Evolutionary conservation across 2,113 vertebrate genomes (phyloP).

Genomic region (Corvus hawaiiensis): DNA sequence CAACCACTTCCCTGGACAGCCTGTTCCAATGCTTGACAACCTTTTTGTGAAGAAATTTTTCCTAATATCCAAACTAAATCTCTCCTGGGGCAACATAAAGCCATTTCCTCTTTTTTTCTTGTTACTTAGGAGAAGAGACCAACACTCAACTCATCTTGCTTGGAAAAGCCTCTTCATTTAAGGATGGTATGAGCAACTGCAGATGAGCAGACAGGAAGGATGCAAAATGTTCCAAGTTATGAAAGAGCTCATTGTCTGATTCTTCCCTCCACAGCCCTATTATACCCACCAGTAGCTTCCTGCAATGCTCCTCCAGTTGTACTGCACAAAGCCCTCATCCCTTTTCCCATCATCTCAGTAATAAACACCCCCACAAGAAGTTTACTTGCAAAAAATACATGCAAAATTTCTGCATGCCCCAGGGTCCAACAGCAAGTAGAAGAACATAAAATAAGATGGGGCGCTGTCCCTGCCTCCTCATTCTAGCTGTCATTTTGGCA

Average conservation of each 20-base stretch:
- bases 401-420: conserved; percentile 29
- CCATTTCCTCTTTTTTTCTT: background rate
- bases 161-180: background rate
- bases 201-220: background rate
- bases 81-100: background rate
- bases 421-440: background rate
- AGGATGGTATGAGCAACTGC: background rate
- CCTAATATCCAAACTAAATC: background rate
- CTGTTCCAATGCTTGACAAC: background rate
- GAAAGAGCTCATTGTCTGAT: background rate
- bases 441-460: background rate
- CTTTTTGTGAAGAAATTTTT: background rate
- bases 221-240: background rate
- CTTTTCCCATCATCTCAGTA: background rate
- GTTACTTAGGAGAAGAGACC: background rate
- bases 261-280: background rate
- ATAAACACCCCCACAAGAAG: conserved; percentile 14
- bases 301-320: background rate
- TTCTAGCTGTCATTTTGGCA: conserved; percentile 45
- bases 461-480: conserved; percentile 1
- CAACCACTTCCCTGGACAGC: background rate
- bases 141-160: background rate
- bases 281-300: background rate
- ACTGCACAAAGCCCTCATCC: background rate
- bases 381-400: conserved; percentile 1